Conservation (phyloP, 30 jellyfish, hydroid and myxozoan species). For the Hydra vulgaris region DNA sequence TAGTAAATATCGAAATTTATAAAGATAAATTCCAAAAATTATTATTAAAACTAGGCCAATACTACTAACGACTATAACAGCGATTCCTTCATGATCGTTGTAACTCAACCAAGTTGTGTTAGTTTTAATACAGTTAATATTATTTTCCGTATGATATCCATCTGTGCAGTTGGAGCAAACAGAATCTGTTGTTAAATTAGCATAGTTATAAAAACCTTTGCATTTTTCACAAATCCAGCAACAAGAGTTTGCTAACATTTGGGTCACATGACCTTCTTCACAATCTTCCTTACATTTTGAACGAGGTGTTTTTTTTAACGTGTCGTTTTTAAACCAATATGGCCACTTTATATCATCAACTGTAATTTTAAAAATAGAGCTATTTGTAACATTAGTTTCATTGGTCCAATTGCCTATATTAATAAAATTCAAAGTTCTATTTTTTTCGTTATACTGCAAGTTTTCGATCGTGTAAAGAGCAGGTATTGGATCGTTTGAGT, state of each 20-base stretch:
- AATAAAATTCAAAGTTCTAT: neutral
- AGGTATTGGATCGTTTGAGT: neutral
- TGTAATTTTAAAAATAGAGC: neutral
- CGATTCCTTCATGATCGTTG: constrained; percentile 41
- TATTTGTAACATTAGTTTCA: no score
- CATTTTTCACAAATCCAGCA: neutral
- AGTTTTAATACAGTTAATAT: constrained; percentile 48
- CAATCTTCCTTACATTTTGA: neutral
- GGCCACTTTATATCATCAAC: neutral
- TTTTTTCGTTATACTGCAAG: constrained; percentile 1
- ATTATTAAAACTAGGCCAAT: constrained; percentile 52
- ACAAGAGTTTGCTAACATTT: neutral
- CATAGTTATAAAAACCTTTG: neutral
- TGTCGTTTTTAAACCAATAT: neutral
- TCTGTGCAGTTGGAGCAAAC: constrained; percentile 39
- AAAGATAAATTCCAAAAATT: no score
- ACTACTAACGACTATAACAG: constrained; percentile 32
- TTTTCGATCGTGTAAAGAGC: neutral
- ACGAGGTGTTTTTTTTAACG: neutral
- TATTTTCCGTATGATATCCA: constrained; percentile 39
- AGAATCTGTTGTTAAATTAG: neutral
- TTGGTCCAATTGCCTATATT: neutral
- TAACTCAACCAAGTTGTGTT: constrained; percentile 38
- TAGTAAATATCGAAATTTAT: no score
- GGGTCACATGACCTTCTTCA: neutral